Base-by-base conservation (phyloP, 2,797 vertebrate genomes). In the Myotis planiceps region DNA sequence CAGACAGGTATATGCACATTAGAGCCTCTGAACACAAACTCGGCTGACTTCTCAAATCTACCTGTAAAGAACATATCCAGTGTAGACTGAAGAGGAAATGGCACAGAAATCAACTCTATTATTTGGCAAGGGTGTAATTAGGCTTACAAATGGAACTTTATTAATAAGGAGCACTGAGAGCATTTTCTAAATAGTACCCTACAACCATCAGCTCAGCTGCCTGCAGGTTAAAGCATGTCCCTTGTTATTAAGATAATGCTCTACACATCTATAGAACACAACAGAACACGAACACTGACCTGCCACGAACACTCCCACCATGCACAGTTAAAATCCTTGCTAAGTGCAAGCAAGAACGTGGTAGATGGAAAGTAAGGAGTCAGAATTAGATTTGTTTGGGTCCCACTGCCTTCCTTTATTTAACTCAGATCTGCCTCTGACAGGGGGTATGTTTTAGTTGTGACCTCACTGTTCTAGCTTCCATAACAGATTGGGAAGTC, bases 101-200 rank as follows among this genome's bases (percentile, higher is more conserved):
- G 23, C 68, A 63, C 15, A 82, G 53, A 83, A 96, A 45, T 68
- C 74, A 94, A 58, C 72, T 89, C 87, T 94, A 69, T 93, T 93
- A 96, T 94, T 96, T 94, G 88, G 72, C 47, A 75, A 92, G 81
- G 83, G 34, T 88, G 13, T 91, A 97, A 92, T 95, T 97, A 96
- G 84, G n/a, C 34, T 68, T 89, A 55, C 10, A 79, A 93, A 90
- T 93, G 49, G 51, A 32, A 23, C 75, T 93, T 95, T 90, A 90
- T 94, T 94, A 96, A 88, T 88, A 82, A 96, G 90, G 58, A 92
- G 60, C 25, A 19, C 60, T 69, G 86, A 97, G 76, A 95, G 84
- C 74, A 19, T 90, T 66, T 68, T 91, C 47, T 95, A 92, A 97
- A 68, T 86, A 76, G 55, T 32, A 95, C n/a, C 93, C 42, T 89